phyloP scores from a whole-genome alignment of 2,888 invertebrate genomes.

The Mimumesa dahlbomi region DNA sequence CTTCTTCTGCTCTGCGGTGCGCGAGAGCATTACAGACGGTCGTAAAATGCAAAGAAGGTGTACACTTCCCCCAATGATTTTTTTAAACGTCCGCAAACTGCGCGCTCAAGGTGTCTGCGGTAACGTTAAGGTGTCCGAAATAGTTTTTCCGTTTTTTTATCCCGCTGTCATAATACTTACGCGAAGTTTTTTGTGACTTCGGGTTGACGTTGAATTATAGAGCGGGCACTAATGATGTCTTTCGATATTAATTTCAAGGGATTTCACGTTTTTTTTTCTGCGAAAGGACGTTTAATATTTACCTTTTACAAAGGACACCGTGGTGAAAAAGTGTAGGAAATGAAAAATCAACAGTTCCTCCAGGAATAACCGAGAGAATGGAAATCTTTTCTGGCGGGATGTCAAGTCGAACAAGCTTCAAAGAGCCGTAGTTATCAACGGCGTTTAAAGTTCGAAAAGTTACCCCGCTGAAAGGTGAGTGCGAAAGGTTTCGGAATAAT shows the following conservation, averaged over 20 bases:
- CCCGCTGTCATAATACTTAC: background rate
- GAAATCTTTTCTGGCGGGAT: too few species aligned
- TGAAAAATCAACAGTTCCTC: too few species aligned
- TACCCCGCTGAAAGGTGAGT: too few species aligned
- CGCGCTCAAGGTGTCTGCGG: constrained; percentile 29
- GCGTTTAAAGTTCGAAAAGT: too few species aligned
- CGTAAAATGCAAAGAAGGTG: constrained; percentile 43
- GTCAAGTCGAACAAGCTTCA: too few species aligned
- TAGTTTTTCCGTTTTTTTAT: constrained; percentile 1
- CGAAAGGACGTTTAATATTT: too few species aligned
- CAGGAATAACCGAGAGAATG: too few species aligned
- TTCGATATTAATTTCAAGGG: background rate
- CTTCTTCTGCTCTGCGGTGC: constrained; percentile 2
- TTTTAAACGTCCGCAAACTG: constrained; percentile 23
- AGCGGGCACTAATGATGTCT: background rate
- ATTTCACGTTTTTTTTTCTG: background rate
- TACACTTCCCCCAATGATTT: constrained; percentile 49
- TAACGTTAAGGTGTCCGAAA: constrained; percentile 13
- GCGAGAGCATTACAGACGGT: constrained; percentile 24
- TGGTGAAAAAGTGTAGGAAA: too few species aligned
- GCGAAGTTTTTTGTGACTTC: background rate
- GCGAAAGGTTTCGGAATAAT: too few species aligned
- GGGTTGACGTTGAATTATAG: background rate
- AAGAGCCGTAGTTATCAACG: too few species aligned
- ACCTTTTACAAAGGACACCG: too few species aligned